These are phyloP conservation scores for Pseudococcus jackbeardsleyi DNA, from an alignment of 2,888 invertebrate species.

Conservation along the genomic window DNA sequence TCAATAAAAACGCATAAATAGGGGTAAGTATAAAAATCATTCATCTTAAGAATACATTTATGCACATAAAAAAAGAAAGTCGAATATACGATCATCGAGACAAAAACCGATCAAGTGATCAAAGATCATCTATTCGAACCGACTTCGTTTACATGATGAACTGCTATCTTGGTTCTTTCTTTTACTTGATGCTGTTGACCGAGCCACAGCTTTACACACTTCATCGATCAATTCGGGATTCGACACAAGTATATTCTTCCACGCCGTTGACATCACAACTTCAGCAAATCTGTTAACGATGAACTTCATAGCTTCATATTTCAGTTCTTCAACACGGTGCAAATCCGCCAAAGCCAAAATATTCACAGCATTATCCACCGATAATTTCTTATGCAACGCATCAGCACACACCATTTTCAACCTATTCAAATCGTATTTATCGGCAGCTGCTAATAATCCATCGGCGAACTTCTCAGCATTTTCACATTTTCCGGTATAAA, in stretches of 20 bases:
- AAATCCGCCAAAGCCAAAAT: not conserved
- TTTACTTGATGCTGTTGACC: too few relatives aligned
- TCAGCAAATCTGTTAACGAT: conserved; percentile 99
- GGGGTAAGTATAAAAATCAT: too few relatives aligned
- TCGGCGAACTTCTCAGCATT: not conserved
- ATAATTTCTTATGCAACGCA: not conserved
- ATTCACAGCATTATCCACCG: not conserved
- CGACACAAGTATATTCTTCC: conserved; percentile 97
- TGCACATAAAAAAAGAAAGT: too few relatives aligned
- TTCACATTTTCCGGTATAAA: not conserved
- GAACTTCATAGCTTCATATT: conserved; percentile 98
- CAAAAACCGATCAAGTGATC: too few relatives aligned
- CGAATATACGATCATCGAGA: too few relatives aligned
- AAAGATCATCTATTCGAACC: too few relatives aligned
- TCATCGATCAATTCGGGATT: conserved; percentile 99
- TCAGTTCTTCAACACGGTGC: conserved; percentile 77
- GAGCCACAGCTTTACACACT: too few relatives aligned
- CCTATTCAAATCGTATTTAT: not conserved
- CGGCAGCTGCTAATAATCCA: not conserved
- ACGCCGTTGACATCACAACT: conserved; percentile 97
- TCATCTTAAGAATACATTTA: too few relatives aligned
- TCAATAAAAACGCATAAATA: too few relatives aligned
- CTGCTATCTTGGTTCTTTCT: too few relatives aligned
- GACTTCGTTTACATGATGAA: too few relatives aligned
- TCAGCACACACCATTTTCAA: not conserved